phyloP scores from a whole-genome alignment of 2,113 vertebrate species.

The Neodontobutis hainanensis region DNA sequence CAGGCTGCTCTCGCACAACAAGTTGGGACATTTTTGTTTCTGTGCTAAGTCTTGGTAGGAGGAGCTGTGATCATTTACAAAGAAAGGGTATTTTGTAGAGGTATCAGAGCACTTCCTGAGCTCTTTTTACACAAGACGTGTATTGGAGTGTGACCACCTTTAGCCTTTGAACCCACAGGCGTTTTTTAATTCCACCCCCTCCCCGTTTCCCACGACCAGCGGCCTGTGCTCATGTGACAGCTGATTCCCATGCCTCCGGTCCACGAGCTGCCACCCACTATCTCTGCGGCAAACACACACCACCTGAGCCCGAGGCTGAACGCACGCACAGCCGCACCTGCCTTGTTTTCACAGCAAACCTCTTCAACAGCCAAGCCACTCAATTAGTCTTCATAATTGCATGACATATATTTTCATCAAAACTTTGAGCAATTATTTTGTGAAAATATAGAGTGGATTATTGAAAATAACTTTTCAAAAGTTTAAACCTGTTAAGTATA shows the following conservation, averaged over 20 bases:
- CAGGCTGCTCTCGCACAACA: slow-evolving; percentile 56
- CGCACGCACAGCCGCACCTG: slow-evolving; percentile 34
- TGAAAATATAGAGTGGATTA: too few relatives aligned
- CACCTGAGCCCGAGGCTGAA: slow-evolving; percentile 56
- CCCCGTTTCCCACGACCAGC: slow-evolving; percentile 63
- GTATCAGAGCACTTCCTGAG: slow-evolving; percentile 43
- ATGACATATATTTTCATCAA: too few relatives aligned
- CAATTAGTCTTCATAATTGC: too few relatives aligned
- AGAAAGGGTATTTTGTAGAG: slow-evolving; percentile 45
- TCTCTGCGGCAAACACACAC: slow-evolving; percentile 51
- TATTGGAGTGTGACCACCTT: slow-evolving; percentile 64
- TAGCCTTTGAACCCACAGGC: slow-evolving; percentile 53
- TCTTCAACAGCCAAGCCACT: slow-evolving; percentile 10
- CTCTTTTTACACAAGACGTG: slow-evolving; percentile 45
- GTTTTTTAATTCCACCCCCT: slow-evolving; percentile 18
- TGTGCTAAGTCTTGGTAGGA: slow-evolving; percentile 52
- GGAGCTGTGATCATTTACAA: slow-evolving; percentile 40
- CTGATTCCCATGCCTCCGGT: slow-evolving; percentile 76
- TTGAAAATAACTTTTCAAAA: too few relatives aligned
- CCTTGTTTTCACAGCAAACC: slow-evolving; percentile 22
- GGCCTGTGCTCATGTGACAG: slow-evolving; percentile 62
- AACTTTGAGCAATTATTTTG: too few relatives aligned
- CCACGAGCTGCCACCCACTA: slow-evolving; percentile 54
- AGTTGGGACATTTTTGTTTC: slow-evolving; percentile 61
- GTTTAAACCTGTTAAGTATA: too few relatives aligned